phyloP scores from a whole-genome alignment of 1,140 invertebrate genomes.

The Galleria mellonella region DNA sequence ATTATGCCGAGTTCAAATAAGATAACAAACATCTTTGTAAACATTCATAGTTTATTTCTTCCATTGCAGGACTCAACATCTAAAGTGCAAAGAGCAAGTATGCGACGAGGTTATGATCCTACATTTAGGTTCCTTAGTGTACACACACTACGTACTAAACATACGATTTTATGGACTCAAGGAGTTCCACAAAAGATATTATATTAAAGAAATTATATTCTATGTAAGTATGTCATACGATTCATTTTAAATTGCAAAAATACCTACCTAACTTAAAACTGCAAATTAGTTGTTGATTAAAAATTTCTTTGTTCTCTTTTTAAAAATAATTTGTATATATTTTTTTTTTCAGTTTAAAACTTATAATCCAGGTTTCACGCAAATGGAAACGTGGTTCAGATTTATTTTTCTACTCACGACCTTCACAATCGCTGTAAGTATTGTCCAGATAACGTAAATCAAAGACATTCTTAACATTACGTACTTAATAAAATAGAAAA shows the following conservation, averaged over 20 bases:
- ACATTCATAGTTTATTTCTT: neutral
- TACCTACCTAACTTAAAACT: too few species aligned
- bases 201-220: slow-evolving; percentile 89
- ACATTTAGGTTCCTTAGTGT: slow-evolving; percentile 93
- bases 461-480: too few species aligned
- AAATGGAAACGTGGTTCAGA: slow-evolving; percentile 97
- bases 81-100: slow-evolving; percentile 86
- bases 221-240: slow-evolving; percentile 90
- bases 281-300: too few species aligned
- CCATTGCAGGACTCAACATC: slow-evolving; percentile 82
- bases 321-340: neutral
- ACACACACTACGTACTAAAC: slow-evolving; percentile 90
- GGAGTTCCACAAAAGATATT: slow-evolving; percentile 88
- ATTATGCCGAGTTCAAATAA: too few species aligned
- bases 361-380: slow-evolving; percentile 96
- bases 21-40: too few species aligned
- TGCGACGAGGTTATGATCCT: slow-evolving; percentile 93
- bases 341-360: slow-evolving; percentile 90
- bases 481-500: too few species aligned
- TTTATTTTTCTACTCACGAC: slow-evolving; percentile 93
- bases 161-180: slow-evolving; percentile 89
- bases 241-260: too few species aligned
- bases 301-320: too few species aligned
- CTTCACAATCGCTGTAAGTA: slow-evolving; percentile 91
- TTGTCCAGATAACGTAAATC: neutral